phyloP scores from a whole-genome alignment of 2,888 invertebrate genomes.

The Stenchaetothrips biformis region DNA sequence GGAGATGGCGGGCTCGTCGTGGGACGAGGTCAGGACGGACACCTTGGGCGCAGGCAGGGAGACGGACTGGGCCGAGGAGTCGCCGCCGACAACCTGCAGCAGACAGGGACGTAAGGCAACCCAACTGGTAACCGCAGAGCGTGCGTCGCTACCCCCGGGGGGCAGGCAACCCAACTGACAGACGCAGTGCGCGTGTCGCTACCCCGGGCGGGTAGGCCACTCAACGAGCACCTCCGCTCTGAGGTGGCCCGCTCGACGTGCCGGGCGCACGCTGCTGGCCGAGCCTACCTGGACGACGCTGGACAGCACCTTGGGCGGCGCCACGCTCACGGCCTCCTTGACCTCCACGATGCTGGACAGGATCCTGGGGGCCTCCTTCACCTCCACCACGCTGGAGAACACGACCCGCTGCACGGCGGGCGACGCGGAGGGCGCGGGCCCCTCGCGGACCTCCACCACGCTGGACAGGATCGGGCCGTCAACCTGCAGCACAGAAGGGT shows the following conservation, averaged over 20 bases:
- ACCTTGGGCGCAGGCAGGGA: constrained; percentile 40
- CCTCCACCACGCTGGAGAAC: constrained; percentile 38
- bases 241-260: not conserved
- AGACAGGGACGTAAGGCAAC: constrained; percentile 48
- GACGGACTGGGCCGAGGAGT: constrained; percentile 38
- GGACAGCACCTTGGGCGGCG: constrained; percentile 40
- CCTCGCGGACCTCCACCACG: constrained; percentile 43
- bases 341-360: constrained; percentile 37
- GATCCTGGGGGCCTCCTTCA: constrained; percentile 34
- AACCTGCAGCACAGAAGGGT: not conserved
- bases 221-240: not conserved
- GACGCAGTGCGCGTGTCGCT: constrained; percentile 29
- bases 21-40: constrained; percentile 42
- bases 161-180: constrained; percentile 34
- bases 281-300: constrained; percentile 56
- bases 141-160: not conserved
- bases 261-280: constrained; percentile 34
- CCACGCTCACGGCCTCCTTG: constrained; percentile 30
- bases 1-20: constrained; percentile 37
- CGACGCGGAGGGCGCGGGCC: constrained; percentile 35
- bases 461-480: constrained; percentile 40
- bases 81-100: constrained; percentile 42
- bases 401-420: constrained; percentile 28
- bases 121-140: constrained; percentile 44
- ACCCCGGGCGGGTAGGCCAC: not conserved